Percentiles rank a stretch among this genome's conserved stretches.
phyloP scores from a whole-genome alignment of 2,113 vertebrate genomes.

The Ictalurus punctatus region DNA sequence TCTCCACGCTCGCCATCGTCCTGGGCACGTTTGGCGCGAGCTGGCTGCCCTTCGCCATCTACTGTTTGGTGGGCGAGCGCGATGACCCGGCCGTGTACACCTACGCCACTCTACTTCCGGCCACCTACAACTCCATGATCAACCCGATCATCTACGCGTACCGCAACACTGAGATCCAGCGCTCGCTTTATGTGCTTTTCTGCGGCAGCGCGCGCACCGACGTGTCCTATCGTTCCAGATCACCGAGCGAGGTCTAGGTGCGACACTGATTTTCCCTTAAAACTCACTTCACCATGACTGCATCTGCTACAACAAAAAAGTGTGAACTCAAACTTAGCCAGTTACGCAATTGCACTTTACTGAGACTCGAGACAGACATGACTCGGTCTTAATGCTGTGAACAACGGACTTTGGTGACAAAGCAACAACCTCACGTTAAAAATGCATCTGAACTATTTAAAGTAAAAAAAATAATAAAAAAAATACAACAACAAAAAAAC shows the following conservation, averaged over 20 bases:
- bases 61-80: constrained; percentile 88
- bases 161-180: constrained; percentile 94
- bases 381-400: constrained; percentile 70
- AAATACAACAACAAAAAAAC: constrained; percentile 56
- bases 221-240: constrained; percentile 87
- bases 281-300: constrained; percentile 3
- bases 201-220: constrained; percentile 92
- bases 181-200: constrained; percentile 89
- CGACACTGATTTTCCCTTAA: constrained; percentile 39
- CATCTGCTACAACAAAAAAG: constrained; percentile 46
- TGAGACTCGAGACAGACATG: constrained; percentile 68
- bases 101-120: constrained; percentile 91
- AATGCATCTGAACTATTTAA: constrained; percentile 72
- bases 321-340: constrained; percentile 63
- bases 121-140: constrained; percentile 99
- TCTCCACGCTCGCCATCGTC: constrained; percentile 92
- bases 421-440: constrained; percentile 70
- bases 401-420: constrained; percentile 72
- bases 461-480: neutral
- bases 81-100: constrained; percentile 91
- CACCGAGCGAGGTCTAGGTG: constrained; percentile 91
- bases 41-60: constrained; percentile 97
- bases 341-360: constrained; percentile 86
- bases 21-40: constrained; percentile 94
- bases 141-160: constrained; percentile 99